Conservation (phyloP, 2,888 invertebrate species). For the Lithodes maja region DNA sequence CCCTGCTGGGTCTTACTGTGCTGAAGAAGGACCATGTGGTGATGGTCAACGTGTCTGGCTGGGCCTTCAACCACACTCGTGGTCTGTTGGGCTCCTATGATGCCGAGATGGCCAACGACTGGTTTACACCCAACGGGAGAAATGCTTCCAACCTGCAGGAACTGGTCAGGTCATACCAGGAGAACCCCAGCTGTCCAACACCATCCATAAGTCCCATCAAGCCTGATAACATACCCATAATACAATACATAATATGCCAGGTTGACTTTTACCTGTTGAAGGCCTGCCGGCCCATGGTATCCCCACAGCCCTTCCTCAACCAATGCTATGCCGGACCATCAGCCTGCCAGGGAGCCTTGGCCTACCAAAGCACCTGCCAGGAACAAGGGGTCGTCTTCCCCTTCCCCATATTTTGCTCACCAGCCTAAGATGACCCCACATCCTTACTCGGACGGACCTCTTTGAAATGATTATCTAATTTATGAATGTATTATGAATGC, state of each 20-base stretch:
- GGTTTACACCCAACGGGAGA: constrained; percentile 34
- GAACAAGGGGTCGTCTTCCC: constrained; percentile 7
- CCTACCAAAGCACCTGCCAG: constrained; percentile 33
- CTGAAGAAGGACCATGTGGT: constrained; percentile 27
- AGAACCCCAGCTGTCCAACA: constrained; percentile 32
- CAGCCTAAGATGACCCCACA: not conserved
- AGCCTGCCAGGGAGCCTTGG: constrained; percentile 26
- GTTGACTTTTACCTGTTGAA: constrained; percentile 19
- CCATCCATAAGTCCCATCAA: constrained; percentile 27
- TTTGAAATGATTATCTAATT: not conserved
- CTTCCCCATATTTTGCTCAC: not conserved
- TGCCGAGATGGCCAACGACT: constrained; percentile 37
- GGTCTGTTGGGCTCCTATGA: constrained; percentile 50
- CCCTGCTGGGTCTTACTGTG: constrained; percentile 2
- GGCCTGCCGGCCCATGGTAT: constrained; percentile 31
- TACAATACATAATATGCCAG: constrained; percentile 8
- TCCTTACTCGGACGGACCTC: not conserved
- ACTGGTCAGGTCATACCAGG: constrained; percentile 49
- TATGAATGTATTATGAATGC: too few relatives aligned
- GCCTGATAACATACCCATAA: not conserved
- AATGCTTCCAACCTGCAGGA: constrained; percentile 40
- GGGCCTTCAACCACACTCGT: constrained; percentile 38
- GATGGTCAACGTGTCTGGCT: constrained; percentile 39
- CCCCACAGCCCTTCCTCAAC: constrained; percentile 35
- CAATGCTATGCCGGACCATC: constrained; percentile 22